Percentiles rank a stretch among this genome's conserved stretches.
Conservation (phyloP, 2,797 vertebrate species). For the Pangasius djambal region DNA sequence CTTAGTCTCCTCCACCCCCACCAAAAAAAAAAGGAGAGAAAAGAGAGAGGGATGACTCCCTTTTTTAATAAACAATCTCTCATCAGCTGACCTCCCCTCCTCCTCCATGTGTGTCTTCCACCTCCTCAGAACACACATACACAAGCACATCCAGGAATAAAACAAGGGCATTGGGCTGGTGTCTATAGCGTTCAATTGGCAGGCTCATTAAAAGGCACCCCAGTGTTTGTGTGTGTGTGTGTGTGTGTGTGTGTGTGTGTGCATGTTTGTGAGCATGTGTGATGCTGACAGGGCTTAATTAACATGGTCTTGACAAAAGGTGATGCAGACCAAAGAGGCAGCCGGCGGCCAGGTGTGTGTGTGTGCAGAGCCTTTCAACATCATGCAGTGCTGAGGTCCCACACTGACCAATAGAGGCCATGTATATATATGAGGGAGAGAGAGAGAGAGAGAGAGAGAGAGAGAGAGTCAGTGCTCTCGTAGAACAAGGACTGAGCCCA, state of each 20-base stretch:
- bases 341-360: slow-evolving; percentile 79
- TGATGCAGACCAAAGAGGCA: slow-evolving; percentile 80
- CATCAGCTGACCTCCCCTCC: slow-evolving; percentile 73
- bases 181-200: slow-evolving; percentile 80
- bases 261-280: slow-evolving; percentile 47
- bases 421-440: slow-evolving; percentile 32
- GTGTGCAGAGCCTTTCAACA: slow-evolving; percentile 73
- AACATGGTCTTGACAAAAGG: slow-evolving; percentile 82
- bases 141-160: slow-evolving; percentile 64
- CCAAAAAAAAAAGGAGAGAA: slow-evolving; percentile 62
- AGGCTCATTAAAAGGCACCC: slow-evolving; percentile 79
- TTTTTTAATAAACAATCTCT: slow-evolving; percentile 65
- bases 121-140: slow-evolving; percentile 50
- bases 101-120: slow-evolving; percentile 52
- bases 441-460: slow-evolving; percentile 16
- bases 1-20: slow-evolving; percentile 62
- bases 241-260: slow-evolving; percentile 59
- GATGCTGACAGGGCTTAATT: slow-evolving; percentile 79
- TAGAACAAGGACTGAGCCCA: background rate
- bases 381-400: slow-evolving; percentile 61
- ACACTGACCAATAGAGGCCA: slow-evolving; percentile 65
- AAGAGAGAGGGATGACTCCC: slow-evolving; percentile 70
- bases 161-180: slow-evolving; percentile 68
- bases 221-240: slow-evolving; percentile 62
- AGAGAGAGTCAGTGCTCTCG: background rate